Evolutionary conservation across 2,888 invertebrate genomes (phyloP).

Genomic region (Microdon myrmicae): DNA sequence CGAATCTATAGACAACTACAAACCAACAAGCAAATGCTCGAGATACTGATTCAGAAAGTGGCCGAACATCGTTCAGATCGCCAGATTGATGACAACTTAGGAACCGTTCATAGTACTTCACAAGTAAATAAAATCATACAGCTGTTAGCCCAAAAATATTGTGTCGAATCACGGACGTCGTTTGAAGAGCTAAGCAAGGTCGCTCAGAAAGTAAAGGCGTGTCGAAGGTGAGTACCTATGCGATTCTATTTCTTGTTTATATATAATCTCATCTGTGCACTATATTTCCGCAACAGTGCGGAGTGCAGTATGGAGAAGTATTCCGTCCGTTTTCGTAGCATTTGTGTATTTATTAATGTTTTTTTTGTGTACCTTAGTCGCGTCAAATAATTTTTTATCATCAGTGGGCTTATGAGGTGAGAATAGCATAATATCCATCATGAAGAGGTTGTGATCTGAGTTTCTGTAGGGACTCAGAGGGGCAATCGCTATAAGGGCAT

Average conservation of each 20-base stretch:
- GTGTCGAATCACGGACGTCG: slow-evolving; percentile 91
- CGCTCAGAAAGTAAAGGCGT: slow-evolving; percentile 90
- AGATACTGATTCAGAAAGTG: slow-evolving; percentile 85
- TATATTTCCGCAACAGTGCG: too few relatives aligned
- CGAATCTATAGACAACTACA: slow-evolving; percentile 91
- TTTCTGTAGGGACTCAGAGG: too few relatives aligned
- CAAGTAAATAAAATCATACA: slow-evolving; percentile 94
- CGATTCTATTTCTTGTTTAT: not conserved
- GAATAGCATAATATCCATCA: too few relatives aligned
- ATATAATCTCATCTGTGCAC: too few relatives aligned
- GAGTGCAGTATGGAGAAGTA: too few relatives aligned
- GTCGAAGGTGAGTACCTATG: slow-evolving; percentile 71
- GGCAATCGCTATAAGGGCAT: too few relatives aligned
- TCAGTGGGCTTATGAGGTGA: too few relatives aligned
- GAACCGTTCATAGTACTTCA: slow-evolving; percentile 68
- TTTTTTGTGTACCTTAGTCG: too few relatives aligned
- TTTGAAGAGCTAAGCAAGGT: slow-evolving; percentile 94
- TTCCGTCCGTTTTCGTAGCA: too few relatives aligned
- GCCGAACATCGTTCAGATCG: slow-evolving; percentile 84
- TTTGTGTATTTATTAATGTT: too few relatives aligned
- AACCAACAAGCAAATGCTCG: slow-evolving; percentile 88
- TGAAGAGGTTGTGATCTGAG: too few relatives aligned
- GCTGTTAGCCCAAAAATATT: slow-evolving; percentile 92
- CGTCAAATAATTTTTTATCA: too few relatives aligned
- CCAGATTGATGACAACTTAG: slow-evolving; percentile 68